phyloP scores from a whole-genome alignment of 1,140 invertebrate genomes.

The Micrasema longulum region DNA sequence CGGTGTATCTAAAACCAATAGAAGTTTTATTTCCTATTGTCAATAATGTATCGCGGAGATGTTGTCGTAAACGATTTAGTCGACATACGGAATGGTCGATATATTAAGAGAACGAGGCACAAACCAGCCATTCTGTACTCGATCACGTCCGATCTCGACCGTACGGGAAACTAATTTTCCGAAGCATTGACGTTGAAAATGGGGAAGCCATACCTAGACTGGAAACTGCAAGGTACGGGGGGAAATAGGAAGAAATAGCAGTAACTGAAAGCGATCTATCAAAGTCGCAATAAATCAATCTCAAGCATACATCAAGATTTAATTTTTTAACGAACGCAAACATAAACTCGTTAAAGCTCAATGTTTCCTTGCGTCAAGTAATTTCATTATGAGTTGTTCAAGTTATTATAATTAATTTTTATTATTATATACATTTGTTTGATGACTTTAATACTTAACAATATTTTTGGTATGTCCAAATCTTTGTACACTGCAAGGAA shows the following conservation, averaged over 20 bases:
- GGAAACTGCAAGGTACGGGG: conserved; percentile 7
- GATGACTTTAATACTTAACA: too few relatives aligned
- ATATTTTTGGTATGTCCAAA: too few relatives aligned
- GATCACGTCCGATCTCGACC: conserved; percentile 43
- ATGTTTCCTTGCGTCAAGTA: too few relatives aligned
- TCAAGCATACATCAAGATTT: conserved; percentile 51
- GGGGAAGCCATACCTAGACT: conserved; percentile 4
- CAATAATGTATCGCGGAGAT: conserved; percentile 6
- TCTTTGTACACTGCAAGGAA: too few relatives aligned
- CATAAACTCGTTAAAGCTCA: too few relatives aligned
- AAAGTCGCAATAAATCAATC: conserved; percentile 56
- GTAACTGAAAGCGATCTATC: conserved; percentile 53
- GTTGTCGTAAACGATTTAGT: conserved; percentile 31
- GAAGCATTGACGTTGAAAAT: conserved; percentile 53
- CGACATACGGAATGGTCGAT: conserved; percentile 16
- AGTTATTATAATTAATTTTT: too few relatives aligned
- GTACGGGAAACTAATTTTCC: conserved; percentile 52
- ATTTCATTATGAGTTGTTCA: too few relatives aligned
- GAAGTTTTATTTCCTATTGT: too few relatives aligned
- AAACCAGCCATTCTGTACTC: conserved; percentile 33
- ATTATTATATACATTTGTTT: too few relatives aligned
- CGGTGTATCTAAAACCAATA: too few relatives aligned
- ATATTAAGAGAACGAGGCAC: conserved; percentile 21
- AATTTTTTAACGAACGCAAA: too few relatives aligned
- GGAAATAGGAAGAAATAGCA: conserved; percentile 1